These are phyloP conservation scores for Ryuthela nishihirai DNA, from an alignment of 2,888 invertebrate genomes.

Conservation along the genomic window DNA sequence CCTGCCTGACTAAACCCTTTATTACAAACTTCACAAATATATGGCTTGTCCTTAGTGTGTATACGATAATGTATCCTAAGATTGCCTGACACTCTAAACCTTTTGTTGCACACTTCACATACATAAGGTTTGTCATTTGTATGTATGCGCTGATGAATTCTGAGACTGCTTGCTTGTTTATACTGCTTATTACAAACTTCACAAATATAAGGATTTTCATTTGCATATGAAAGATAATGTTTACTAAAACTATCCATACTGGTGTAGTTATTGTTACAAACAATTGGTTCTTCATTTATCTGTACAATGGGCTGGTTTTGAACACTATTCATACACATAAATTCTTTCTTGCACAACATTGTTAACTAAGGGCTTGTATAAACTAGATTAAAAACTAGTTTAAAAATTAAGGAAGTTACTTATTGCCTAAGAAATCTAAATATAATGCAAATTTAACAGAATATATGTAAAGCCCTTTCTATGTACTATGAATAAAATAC, in stretches of 20 bases:
- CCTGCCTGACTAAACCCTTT: background rate
- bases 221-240: background rate
- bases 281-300: too few relatives aligned
- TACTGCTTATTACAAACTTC: background rate
- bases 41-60: background rate
- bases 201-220: background rate
- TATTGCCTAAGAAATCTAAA: too few relatives aligned
- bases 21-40: background rate
- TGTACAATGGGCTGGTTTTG: too few relatives aligned
- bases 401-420: too few relatives aligned
- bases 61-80: background rate
- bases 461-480: too few relatives aligned
- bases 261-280: background rate
- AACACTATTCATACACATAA: too few relatives aligned
- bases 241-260: background rate
- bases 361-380: too few relatives aligned
- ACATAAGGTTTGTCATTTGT: too few relatives aligned
- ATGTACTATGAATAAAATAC: too few relatives aligned
- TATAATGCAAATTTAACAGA: too few relatives aligned
- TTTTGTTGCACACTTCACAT: background rate
- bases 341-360: too few relatives aligned
- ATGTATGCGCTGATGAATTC: background rate
- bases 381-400: too few relatives aligned
- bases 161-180: background rate
- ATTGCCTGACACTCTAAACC: background rate